A percentile compares a stretch with the other conserved stretches of the same genome.
These are phyloP conservation scores for Octodon degus DNA, from an alignment of 2,113 vertebrate genomes.

Conservation along the genomic window DNA sequence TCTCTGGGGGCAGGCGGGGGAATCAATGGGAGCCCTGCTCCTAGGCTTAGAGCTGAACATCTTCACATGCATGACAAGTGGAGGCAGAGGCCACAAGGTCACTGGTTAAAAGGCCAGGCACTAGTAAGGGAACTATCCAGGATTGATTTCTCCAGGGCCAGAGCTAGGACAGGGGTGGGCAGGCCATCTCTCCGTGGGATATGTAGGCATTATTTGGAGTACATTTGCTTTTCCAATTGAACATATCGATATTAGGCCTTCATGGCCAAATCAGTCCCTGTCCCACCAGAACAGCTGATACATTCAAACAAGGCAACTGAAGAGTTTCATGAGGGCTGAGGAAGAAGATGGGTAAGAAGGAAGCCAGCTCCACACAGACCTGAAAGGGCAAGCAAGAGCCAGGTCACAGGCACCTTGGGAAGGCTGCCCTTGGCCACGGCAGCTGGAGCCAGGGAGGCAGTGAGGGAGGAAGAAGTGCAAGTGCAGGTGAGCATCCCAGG, in stretches of 20 bases:
- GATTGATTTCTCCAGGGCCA: background rate
- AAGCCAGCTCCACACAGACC: background rate
- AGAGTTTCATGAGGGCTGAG: background rate
- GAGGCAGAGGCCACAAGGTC: background rate
- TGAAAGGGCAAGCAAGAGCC: background rate
- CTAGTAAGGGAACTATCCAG: background rate
- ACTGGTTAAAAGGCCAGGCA: no score
- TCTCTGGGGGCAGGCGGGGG: background rate
- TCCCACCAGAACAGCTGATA: no score
- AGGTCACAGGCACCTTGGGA: background rate
- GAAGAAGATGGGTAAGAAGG: background rate
- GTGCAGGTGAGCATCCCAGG: no score
- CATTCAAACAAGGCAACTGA: rapidly evolving
- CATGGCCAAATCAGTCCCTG: background rate
- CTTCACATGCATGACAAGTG: rapidly evolving
- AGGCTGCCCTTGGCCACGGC: background rate
- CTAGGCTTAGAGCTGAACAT: background rate
- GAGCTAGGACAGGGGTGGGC: background rate
- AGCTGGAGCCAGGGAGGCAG: background rate
- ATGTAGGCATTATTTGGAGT: background rate
- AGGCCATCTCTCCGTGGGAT: background rate
- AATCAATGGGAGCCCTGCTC: background rate
- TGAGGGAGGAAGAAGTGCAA: rapidly evolving
- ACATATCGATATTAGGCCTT: background rate
- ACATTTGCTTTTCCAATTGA: background rate